Conservation (phyloP, 2,888 invertebrate genomes). For the Drosophila koepferae region DNA sequence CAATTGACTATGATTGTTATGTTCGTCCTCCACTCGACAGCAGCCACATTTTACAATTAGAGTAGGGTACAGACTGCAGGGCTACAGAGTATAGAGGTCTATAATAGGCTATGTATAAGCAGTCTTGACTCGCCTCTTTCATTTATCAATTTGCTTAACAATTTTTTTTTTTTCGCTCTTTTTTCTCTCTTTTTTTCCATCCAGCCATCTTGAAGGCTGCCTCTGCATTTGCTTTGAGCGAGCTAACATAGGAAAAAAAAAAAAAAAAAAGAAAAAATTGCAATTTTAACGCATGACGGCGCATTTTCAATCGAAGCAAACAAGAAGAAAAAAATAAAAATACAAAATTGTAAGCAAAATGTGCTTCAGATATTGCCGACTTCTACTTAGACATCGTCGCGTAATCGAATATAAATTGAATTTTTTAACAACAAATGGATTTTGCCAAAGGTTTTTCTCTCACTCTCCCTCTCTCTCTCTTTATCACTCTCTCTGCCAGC, state of each 20-base stretch:
- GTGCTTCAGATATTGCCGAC: slow-evolving; percentile 48
- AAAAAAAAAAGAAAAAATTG: slow-evolving; percentile 66
- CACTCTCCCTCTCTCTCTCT: background rate
- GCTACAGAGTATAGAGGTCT: background rate
- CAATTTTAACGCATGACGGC: slow-evolving; percentile 79
- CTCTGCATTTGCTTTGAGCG: slow-evolving; percentile 32
- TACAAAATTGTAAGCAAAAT: slow-evolving; percentile 9
- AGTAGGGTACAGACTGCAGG: background rate
- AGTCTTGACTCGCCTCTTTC: slow-evolving; percentile 36
- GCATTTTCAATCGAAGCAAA: slow-evolving; percentile 69
- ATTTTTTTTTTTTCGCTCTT: slow-evolving; percentile 3
- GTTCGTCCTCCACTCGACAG: slow-evolving; percentile 39
- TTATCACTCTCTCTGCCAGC: background rate
- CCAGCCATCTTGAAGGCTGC: slow-evolving; percentile 14
- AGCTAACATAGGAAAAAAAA: slow-evolving; percentile 40
- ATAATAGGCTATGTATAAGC: background rate
- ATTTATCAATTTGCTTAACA: slow-evolving; percentile 74
- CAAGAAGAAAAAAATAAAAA: background rate
- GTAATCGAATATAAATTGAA: slow-evolving; percentile 78
- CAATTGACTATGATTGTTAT: slow-evolving; percentile 79
- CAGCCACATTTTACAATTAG: slow-evolving; percentile 60
- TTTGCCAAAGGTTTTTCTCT: slow-evolving; percentile 59
- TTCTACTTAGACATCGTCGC: slow-evolving; percentile 75
- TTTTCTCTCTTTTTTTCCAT: slow-evolving; percentile 6
- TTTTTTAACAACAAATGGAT: slow-evolving; percentile 74